Percentiles rank a stretch among this genome's conserved stretches.
Conservation (phyloP, 2,113 vertebrate genomes). For the Heterochromis multidens region DNA sequence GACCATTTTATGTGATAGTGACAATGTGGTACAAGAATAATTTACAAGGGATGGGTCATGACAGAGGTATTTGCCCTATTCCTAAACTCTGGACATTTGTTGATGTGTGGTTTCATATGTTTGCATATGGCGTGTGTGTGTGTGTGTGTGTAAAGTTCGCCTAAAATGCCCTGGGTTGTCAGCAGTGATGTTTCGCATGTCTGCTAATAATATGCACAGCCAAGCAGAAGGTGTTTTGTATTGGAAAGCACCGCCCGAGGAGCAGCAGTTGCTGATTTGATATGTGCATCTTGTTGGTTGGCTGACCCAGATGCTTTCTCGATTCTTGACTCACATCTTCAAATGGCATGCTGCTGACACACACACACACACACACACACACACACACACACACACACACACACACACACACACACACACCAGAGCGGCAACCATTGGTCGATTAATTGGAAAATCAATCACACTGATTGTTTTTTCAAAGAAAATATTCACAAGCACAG, state of each 20-base stretch:
- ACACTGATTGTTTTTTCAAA: too few species aligned
- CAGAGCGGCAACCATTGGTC: too few species aligned
- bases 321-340: not conserved
- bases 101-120: not conserved
- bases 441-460: too few species aligned
- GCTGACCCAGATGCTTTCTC: slow-evolving; percentile 37
- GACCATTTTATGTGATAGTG: not conserved
- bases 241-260: slow-evolving; percentile 18
- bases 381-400: too few species aligned
- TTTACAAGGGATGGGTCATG: not conserved
- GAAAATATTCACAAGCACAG: too few species aligned
- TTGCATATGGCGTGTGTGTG: not conserved
- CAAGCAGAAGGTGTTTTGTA: slow-evolving; percentile 27
- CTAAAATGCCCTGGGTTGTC: not conserved
- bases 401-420: too few species aligned
- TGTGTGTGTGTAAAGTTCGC: not conserved
- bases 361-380: not conserved
- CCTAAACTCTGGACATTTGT: not conserved
- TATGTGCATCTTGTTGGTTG: not conserved
- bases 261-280: slow-evolving; percentile 28
- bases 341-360: not conserved
- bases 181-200: not conserved
- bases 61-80: not conserved
- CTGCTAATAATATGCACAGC: slow-evolving; percentile 27
- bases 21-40: not conserved